Evolutionary conservation across 2,888 invertebrate genomes (phyloP), one percentile per base, ranked within the genome.

Genomic region (Cephus nigrinus): DNA sequence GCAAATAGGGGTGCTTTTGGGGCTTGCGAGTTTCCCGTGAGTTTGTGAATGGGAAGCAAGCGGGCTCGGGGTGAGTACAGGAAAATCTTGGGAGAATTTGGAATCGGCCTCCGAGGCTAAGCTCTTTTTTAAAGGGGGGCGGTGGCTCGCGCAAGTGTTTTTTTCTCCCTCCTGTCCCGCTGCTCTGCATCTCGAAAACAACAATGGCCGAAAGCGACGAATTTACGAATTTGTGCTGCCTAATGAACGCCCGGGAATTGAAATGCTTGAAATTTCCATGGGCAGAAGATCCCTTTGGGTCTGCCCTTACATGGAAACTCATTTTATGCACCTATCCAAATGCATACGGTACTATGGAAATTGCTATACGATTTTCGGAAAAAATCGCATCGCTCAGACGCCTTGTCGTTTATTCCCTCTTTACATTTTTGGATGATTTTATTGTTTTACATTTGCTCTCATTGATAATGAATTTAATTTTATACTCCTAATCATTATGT

Each of bases 141-240:
- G 89, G 88, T 88, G 88, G 87, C 89, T 88, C 86, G 85, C 80
- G 82, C 81, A 82, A 85, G 80, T 84, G 82, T 83, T 82, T 84
- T 84, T 81, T 77, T 88, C 71, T 79, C 73, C 73, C 73, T 69
- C 76, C 77, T 77, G 75, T 81, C 76, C 79, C 76, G 77, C 73
- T 34, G 32, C 12, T 75, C 34, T 55, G 36, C 68, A 68, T 79
- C 81, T 81, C 81, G 81, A 83, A 84, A 86, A 88, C 86, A 88
- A 88, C 84, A 86, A 89, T 88, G 88, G 87, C 86, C 83, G 87
- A 81, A 79, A 81, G 40, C 40, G 40, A 40, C 40, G 40, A 40
- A 40, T 40, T 40, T 15, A 40, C 40, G 40, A 40, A 40, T 40
- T 40, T 40, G 40, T 15, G 40, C 40, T 40, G 40, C 40, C 40